These are phyloP conservation scores for Gonatopus flavifemur DNA, from an alignment of 1,140 invertebrate genomes.

Conservation along the genomic window DNA sequence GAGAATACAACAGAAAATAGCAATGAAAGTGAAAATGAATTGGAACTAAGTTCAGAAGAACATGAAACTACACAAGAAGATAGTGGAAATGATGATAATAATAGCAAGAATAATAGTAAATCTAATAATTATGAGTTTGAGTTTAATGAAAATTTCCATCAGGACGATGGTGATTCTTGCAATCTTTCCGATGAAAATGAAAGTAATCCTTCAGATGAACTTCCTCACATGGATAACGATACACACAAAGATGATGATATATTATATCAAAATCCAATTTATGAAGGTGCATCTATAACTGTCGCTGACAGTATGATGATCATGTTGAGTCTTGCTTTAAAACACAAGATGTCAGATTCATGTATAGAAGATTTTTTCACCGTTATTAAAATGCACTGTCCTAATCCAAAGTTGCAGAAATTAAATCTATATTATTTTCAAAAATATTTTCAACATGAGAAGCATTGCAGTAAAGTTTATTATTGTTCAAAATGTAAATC, in stretches of 20 bases:
- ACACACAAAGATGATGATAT: conserved; percentile 5
- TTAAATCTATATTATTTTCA: conserved; percentile 1
- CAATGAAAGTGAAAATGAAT: too few relatives aligned
- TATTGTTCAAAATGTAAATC: conserved; percentile 6
- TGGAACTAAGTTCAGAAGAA: too few relatives aligned
- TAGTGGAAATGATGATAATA: too few relatives aligned
- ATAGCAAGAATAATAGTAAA: too few relatives aligned
- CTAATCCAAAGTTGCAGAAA: conserved; percentile 2
- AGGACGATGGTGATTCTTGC: too few relatives aligned
- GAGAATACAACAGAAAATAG: too few relatives aligned
- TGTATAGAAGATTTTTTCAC: conserved; percentile 5
- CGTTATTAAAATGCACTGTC: conserved; percentile 1
- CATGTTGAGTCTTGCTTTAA: neutral
- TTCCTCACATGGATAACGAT: too few relatives aligned
- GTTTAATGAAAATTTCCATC: too few relatives aligned
- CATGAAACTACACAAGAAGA: too few relatives aligned
- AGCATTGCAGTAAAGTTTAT: conserved; percentile 1
- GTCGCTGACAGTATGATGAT: neutral
- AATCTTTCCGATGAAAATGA: too few relatives aligned
- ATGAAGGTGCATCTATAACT: conserved; percentile 1
- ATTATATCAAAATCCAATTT: conserved; percentile 1
- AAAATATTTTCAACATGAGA: conserved; percentile 6
- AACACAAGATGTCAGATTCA: neutral
- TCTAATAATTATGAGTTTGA: too few relatives aligned
- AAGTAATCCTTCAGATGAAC: too few relatives aligned